phyloP scores from a whole-genome alignment of 2,113 vertebrate genomes.

The Myiozetetes cayanensis region DNA sequence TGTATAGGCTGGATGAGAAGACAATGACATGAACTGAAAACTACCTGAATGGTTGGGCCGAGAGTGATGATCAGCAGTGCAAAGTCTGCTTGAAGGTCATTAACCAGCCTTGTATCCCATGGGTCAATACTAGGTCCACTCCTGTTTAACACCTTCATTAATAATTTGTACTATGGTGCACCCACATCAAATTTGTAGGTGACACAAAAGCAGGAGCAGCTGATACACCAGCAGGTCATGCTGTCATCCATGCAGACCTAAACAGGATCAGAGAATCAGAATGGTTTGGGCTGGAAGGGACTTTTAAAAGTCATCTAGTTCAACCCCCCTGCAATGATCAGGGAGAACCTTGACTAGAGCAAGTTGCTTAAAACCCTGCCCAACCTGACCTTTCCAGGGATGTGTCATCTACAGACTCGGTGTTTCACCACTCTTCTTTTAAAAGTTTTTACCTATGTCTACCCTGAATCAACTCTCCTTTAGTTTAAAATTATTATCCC shows the following conservation, averaged over 20 bases:
- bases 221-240: background rate
- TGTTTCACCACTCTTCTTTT: background rate
- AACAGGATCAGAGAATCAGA: background rate
- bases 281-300: background rate
- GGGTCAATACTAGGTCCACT: background rate
- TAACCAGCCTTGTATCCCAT: background rate
- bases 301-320: background rate
- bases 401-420: rapidly evolving
- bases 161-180: background rate
- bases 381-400: background rate
- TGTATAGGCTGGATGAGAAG: background rate
- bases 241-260: background rate
- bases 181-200: background rate
- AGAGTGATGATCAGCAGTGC: rapidly evolving
- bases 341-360: background rate
- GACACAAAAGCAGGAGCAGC: too few relatives aligned
- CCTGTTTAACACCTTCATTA: background rate
- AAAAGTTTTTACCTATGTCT: background rate
- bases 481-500: background rate
- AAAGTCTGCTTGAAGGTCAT: background rate
- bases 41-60: background rate
- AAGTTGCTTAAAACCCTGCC: background rate
- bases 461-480: background rate
- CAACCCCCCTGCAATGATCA: background rate
- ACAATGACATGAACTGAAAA: background rate